These are phyloP conservation scores for Arge pagana DNA, from an alignment of 2,888 invertebrate genomes.

Conservation along the genomic window DNA sequence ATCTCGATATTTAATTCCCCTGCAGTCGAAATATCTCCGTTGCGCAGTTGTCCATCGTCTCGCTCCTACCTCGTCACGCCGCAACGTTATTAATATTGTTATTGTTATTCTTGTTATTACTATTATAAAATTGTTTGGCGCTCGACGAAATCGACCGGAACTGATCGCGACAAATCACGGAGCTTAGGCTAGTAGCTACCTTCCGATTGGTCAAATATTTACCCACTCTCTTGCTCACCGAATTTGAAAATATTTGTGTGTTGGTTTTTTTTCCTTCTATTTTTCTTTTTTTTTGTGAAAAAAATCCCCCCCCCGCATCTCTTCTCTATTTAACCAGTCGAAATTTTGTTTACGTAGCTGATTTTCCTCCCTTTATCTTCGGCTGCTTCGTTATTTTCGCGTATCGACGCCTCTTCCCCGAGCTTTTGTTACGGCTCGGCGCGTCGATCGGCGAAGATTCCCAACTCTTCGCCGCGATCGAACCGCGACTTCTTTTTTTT, in stretches of 20 bases:
- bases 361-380: constrained; percentile 10
- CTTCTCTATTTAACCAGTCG: constrained; percentile 13
- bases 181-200: neutral
- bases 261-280: neutral
- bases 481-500: constrained; percentile 4
- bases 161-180: too few species aligned
- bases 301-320: too few species aligned
- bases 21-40: too few species aligned
- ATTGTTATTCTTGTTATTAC: too few species aligned
- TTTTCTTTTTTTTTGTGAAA: neutral
- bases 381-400: constrained; percentile 2
- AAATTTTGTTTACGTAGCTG: constrained; percentile 7
- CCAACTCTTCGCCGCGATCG: neutral
- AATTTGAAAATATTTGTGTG: neutral
- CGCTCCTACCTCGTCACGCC: neutral
- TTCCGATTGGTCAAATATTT: constrained; percentile 13
- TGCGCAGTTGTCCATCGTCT: too few species aligned
- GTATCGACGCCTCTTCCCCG: constrained; percentile 4
- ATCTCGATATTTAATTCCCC: too few species aligned
- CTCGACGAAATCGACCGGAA: too few species aligned
- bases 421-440: too few species aligned
- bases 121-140: too few species aligned
- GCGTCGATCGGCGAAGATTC: neutral
- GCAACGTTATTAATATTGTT: too few species aligned
- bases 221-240: too few species aligned